Conservation (phyloP, 1,140 invertebrate genomes). For the Pseudomyrmex gracilis region DNA sequence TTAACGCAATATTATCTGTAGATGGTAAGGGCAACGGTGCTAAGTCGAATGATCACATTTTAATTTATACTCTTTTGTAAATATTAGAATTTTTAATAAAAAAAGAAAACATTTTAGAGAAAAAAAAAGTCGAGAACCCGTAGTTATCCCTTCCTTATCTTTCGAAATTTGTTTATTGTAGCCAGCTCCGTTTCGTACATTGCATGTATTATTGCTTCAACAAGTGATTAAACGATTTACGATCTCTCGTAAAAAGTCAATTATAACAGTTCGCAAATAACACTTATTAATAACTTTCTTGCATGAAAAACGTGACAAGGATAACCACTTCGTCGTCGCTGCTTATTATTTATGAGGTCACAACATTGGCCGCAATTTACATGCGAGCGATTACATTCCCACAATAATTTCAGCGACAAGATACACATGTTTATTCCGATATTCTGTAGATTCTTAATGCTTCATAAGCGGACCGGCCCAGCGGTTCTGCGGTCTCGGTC, state of each 20-base stretch:
- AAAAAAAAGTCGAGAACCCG: slow-evolving; percentile 67
- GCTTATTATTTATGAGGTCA: slow-evolving; percentile 73
- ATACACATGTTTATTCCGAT: too few species aligned
- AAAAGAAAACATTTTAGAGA: slow-evolving; percentile 78
- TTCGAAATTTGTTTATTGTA: too few species aligned
- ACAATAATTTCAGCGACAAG: too few species aligned
- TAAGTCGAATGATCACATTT: slow-evolving; percentile 77
- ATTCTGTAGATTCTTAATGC: too few species aligned
- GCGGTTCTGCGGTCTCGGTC: too few species aligned
- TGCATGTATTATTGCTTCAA: too few species aligned
- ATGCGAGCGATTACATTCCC: slow-evolving; percentile 62
- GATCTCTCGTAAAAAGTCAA: neutral
- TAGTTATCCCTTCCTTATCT: neutral
- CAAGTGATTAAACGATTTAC: too few species aligned
- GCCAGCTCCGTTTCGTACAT: too few species aligned
- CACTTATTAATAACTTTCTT: slow-evolving; percentile 25
- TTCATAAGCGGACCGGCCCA: too few species aligned
- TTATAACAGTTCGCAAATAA: neutral
- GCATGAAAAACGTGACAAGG: slow-evolving; percentile 72
- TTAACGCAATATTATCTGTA: slow-evolving; percentile 65
- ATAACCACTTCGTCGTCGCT: slow-evolving; percentile 76
- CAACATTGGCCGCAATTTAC: slow-evolving; percentile 82
- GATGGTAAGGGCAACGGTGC: slow-evolving; percentile 77
- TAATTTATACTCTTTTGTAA: slow-evolving; percentile 84
- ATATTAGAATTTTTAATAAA: slow-evolving; percentile 79